phyloP scores from a whole-genome alignment of 2,797 vertebrate species.

The Onychomys arenicola region DNA sequence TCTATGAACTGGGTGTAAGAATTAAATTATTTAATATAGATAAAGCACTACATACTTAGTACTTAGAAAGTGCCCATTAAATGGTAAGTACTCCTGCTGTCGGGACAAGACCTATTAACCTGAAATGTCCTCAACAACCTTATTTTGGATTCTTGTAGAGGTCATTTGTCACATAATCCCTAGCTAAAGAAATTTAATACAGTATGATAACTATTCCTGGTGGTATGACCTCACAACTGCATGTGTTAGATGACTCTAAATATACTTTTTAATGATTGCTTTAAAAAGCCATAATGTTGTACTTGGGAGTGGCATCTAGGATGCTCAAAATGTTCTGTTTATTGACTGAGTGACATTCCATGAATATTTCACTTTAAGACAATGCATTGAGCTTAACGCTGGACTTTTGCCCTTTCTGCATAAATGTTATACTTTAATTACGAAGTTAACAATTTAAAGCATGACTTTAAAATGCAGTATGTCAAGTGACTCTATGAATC shows the following conservation, averaged over 20 bases:
- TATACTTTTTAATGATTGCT: constrained; percentile 68
- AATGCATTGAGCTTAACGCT: not conserved
- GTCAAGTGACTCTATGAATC: constrained; percentile 40
- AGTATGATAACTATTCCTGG: constrained; percentile 73
- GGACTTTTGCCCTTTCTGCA: not conserved
- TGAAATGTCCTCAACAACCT: constrained; percentile 47
- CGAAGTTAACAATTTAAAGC: constrained; percentile 22
- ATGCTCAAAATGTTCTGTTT: constrained; percentile 62
- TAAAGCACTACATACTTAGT: not conserved
- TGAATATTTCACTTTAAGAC: not conserved
- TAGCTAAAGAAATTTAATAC: constrained; percentile 70
- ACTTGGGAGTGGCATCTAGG: constrained; percentile 60
- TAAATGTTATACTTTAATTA: constrained; percentile 22
- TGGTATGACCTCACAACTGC: constrained; percentile 68
- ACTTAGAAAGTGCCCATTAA: not conserved
- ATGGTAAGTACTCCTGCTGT: constrained; percentile 5
- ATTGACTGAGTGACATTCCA: constrained; percentile 50
- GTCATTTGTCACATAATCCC: constrained; percentile 55
- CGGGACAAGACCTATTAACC: constrained; percentile 44
- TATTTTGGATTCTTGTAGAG: constrained; percentile 40
- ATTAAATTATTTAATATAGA: constrained; percentile 51
- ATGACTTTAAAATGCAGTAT: constrained; percentile 7
- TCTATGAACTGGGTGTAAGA: constrained; percentile 38
- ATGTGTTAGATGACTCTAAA: constrained; percentile 71
- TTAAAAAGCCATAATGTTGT: constrained; percentile 74